These are phyloP conservation scores for Eriosoma lanigerum DNA, from an alignment of 1,140 invertebrate genomes.

Conservation along the genomic window DNA sequence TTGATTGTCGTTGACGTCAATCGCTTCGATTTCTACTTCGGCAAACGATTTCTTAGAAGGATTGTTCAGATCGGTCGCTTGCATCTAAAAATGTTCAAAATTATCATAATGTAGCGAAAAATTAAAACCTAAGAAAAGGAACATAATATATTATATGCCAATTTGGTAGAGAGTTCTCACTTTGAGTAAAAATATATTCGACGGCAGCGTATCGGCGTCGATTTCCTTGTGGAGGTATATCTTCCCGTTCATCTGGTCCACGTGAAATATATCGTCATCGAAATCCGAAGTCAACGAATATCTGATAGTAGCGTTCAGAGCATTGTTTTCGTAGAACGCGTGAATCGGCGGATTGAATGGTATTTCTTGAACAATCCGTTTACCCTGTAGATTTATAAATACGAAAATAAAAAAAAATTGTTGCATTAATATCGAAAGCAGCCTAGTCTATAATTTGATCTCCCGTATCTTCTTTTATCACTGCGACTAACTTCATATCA, in stretches of 20 bases:
- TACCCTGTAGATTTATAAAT: conserved; percentile 62
- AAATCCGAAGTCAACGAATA: conserved; percentile 78
- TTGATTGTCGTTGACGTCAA: conserved; percentile 81
- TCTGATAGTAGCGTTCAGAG: conserved; percentile 67
- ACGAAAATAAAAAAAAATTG: not conserved
- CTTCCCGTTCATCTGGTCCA: conserved; percentile 73
- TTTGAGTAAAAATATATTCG: conserved; percentile 74
- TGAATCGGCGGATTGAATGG: conserved; percentile 70
- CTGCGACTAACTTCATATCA: no score
- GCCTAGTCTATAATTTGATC: no score
- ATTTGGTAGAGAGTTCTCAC: no score
- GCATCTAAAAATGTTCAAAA: conserved; percentile 60
- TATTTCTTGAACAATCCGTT: conserved; percentile 68
- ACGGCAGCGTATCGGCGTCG: conserved; percentile 73
- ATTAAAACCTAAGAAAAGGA: no score
- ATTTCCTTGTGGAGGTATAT: conserved; percentile 76
- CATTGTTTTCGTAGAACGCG: conserved; percentile 75
- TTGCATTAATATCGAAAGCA: not conserved
- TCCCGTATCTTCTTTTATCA: no score
- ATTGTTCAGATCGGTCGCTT: conserved; percentile 76
- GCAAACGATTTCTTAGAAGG: conserved; percentile 72
- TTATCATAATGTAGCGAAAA: not conserved
- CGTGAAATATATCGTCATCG: conserved; percentile 69
- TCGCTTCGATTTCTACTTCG: conserved; percentile 73
- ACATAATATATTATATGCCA: no score